Evolutionary conservation across 1,140 invertebrate genomes (phyloP).

Genomic region (Ericerus pela): DNA sequence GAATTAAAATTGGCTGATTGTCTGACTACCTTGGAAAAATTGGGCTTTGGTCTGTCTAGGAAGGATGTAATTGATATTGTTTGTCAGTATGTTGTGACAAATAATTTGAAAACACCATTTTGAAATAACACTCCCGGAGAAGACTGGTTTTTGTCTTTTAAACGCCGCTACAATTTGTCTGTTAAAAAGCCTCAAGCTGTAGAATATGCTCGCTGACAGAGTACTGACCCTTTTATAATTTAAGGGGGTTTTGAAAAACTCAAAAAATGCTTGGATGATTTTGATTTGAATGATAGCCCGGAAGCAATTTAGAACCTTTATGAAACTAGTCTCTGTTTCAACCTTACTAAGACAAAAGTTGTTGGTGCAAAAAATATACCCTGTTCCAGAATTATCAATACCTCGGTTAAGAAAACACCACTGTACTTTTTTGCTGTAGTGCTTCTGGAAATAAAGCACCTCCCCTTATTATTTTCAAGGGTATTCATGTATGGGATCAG

Average conservation of each 20-base stretch:
- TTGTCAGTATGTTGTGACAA: not conserved
- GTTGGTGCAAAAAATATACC: not conserved
- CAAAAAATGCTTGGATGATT: constrained; percentile 6
- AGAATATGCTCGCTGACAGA: constrained; percentile 11
- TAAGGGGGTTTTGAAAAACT: constrained; percentile 18
- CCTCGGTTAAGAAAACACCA: not conserved
- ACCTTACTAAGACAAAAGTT: constrained; percentile 12
- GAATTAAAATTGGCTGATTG: not conserved
- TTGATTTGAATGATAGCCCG: constrained; percentile 19
- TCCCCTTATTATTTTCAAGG: constrained; percentile 24
- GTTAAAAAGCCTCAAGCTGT: constrained; percentile 11
- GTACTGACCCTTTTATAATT: constrained; percentile 20
- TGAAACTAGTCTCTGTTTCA: constrained; percentile 15
- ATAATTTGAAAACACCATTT: constrained; percentile 5
- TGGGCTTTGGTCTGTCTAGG: not conserved
- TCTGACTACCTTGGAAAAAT: constrained; percentile 1
- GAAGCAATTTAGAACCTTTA: constrained; percentile 18
- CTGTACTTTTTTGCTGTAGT: too few relatives aligned
- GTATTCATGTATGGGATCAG: constrained; percentile 24
- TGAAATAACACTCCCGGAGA: not conserved
- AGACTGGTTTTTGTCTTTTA: not conserved
- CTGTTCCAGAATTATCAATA: not conserved
- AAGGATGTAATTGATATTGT: not conserved
- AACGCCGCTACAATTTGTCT: not conserved
- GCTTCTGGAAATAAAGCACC: constrained; percentile 26